Base-by-base conservation (phyloP, 2,113 vertebrate genomes). In the Ranitomeya variabilis region DNA sequence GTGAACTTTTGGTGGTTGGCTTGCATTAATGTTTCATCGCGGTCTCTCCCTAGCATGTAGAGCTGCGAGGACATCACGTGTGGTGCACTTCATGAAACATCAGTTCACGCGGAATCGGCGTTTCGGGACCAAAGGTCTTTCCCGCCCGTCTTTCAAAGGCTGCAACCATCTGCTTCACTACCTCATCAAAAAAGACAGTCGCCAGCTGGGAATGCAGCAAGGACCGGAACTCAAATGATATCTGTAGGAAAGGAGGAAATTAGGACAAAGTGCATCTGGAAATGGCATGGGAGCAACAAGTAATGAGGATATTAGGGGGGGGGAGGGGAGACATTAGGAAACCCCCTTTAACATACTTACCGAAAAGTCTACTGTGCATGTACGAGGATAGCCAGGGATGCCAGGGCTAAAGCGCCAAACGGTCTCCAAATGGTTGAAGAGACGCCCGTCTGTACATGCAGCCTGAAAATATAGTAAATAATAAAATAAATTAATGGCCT, bases 171-270 rank as follows among this genome's bases (percentile, higher is more conserved):
- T 98, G 95, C 94, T 98, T 98, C 31, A 98, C 97, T 10, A 99
- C 97, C 93, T 99, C 97, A 4, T 99, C 97, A 59, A 99, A 99
- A 94, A 99, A 99, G 90, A 98, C 94, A 0, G 96, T 95, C 92
- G 98, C 97, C 91, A 99, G 91, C 94, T 98, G 96, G 59, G 97
- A 98, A 95, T 99, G 98, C 84, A 99, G 96, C 92, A 99, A 92
- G 7, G 98, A 99, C 80, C 97, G 97, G 90, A 99, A 98, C 94
- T 98, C 98, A 45, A 99, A 99, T 90, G 98, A 97, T 91, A 99
- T 97, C 98, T 99, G 94, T 2, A 86, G 80, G 87, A 88, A 52
- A 54, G 90, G 86, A 85, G 69, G 89, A 59, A 55, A 16, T 52
- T 8, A 79, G 3, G 16, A 67, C 23, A 7, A 19, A 23, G n/a